Base-by-base conservation (phyloP, 2,888 invertebrate species). In the Polydrusus cervinus region DNA sequence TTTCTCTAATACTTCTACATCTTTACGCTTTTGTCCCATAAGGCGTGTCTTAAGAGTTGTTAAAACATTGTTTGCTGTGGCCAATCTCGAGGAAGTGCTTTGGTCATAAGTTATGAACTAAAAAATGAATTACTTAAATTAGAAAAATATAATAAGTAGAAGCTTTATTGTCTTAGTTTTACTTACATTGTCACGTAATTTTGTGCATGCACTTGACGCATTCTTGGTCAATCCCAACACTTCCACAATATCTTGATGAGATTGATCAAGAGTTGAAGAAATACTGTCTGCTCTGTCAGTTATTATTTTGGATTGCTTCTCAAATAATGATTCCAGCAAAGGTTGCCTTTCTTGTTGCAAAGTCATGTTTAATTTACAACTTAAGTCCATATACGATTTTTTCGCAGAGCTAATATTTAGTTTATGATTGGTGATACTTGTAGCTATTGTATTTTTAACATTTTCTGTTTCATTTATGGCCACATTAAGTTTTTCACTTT, bases 81-180 rank as follows among this genome's bases (percentile, higher is more conserved):
- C n/a, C 1, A 70, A 34, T 60, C 55, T 66, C 40, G 11, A 25
- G 34, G 66, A 64, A 18, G 30, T 18, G 1, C 18, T 47, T 25
- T 64, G 10, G 16, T 66, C 16, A 51, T 67, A 67, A 18, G 13
- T 49, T 53, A 66, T 53, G 51, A 71, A 72, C 67, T 67, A 40
- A 53, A 67, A n/a, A 67, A 18, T 25, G 34, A 45, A 11, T 34
- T 14, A 25, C 1, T 53, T 25, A 25, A 43, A 43, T n/a, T 43
- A 43, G 43, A 43, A 43, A n/a, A 43, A 13, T n/a, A 10, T 40
- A n/a, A n/a, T n/a, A n/a, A n/a, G n/a, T n/a, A n/a, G n/a, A n/a
- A n/a, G n/a, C n/a, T n/a, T n/a, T n/a, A n/a, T n/a, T n/a, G n/a
- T n/a, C n/a, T n/a, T n/a, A n/a, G n/a, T n/a, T n/a, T 16, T 60